phyloP scores from a whole-genome alignment of 1,140 invertebrate species.

The Orchesella cincta region DNA sequence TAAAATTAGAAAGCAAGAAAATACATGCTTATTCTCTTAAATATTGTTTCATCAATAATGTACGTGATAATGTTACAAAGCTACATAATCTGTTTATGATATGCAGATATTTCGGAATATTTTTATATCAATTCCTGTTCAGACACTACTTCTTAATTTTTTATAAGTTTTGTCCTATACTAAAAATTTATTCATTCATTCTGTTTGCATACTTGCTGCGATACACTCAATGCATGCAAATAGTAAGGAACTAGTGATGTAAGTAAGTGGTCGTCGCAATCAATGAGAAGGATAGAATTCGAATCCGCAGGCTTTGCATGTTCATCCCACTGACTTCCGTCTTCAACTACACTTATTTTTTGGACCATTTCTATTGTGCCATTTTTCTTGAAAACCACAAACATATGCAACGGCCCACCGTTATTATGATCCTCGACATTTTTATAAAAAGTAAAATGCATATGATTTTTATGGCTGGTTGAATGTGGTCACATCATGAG shows the following conservation, averaged over 20 bases:
- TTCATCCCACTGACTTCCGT: slow-evolving; percentile 9
- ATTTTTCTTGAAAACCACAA: neutral
- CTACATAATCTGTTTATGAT: no score
- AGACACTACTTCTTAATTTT: no score
- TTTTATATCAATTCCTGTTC: no score
- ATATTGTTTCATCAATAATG: no score
- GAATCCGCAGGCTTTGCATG: neutral
- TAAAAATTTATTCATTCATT: no score
- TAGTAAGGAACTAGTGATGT: neutral
- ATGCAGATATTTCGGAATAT: no score
- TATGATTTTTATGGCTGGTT: neutral
- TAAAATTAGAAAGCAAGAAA: neutral
- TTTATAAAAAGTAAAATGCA: neutral
- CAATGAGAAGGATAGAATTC: neutral
- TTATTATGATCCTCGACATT: neutral
- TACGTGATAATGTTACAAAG: no score
- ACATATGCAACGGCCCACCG: neutral
- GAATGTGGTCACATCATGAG: slow-evolving; percentile 5
- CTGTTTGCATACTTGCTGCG: neutral
- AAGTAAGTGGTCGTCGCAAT: neutral
- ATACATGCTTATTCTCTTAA: no score
- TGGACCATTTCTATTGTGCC: neutral
- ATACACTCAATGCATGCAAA: neutral
- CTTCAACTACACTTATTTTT: neutral
- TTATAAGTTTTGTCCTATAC: no score